Evolutionary conservation across 1,140 invertebrate species (phyloP), one percentile per base, ranked within the genome.

Genomic region (Papilio polytes): DNA sequence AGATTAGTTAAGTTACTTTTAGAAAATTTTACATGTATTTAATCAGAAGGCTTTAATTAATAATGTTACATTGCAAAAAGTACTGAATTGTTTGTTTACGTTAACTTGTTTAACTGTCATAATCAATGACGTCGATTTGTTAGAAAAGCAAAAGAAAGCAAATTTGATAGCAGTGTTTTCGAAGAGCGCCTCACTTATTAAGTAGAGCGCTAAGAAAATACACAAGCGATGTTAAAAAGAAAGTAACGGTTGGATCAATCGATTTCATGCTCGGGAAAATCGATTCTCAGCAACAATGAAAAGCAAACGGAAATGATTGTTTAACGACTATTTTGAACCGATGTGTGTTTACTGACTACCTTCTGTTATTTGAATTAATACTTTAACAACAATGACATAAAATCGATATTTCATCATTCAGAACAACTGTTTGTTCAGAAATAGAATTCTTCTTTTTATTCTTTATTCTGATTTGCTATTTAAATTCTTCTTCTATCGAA

Each of bases 241-340:
- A 88, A 88, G 87, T 86, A 82, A 85, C 72, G 41, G 79, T 82
- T 81, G 78, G 81, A 82, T 87, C 80, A 86, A 88, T 85, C 74
- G 87, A 89, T 88, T 88, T 87, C 78, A 86, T 84, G 86, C 84
- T 78, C 83, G 80, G 80, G 83, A 84, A 84, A 85, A 85, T 84
- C 84, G 80, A 85, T 85, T 83, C 76, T 79, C 74, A 46, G 63
- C 74, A 59, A 83, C 77, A 81, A 79, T 83, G 77, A 51, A 83
- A 83, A 72, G 76, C 77, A 81, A 73, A 83, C 80, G 81, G 81
- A 78, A 78, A 66, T 20, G 56, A 18, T 78, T 63, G 56, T 78
- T 56, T 36, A 7, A 63, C 51, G 26, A 31, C 7, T 12, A 59
- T 56, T 26, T 31, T 18, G 51, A 15, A 53, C 56, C 36, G 22